Base-by-base conservation (phyloP, 2,888 invertebrate species). In the Dromius quadrimaculatus region DNA sequence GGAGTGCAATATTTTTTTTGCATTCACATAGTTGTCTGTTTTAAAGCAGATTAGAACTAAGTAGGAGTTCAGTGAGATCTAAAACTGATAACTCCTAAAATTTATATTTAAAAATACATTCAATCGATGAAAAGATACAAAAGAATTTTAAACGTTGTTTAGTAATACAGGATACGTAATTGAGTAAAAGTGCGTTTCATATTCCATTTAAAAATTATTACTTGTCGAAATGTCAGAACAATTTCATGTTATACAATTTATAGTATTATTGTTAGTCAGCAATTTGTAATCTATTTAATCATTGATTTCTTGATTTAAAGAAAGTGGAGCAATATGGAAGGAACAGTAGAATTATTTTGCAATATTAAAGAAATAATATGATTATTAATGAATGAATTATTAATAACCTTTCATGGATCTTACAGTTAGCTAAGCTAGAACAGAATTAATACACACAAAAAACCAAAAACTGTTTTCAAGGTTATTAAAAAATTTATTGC, bases 1-100 rank as follows among this genome's bases (percentile, higher is more conserved):
- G 59, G 59, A 68, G 32, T 59, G 43, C 59, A 68, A 43, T 68
- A 68, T 57, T 68, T 59, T 68, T 59, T 32, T 1, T 59, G 11
- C 38, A 34, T 17, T 54, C n/a, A 28, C 23, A 54, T 28, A 23
- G 50, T 28, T 11, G 50, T 54, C 11, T 8, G 28, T 54, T 54
- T 9, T 22, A 19, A 23, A 22, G 23, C 11, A n/a, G 8, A 22
- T 11, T 50, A 50, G 22, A 22, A 23, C 47, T 20, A 50, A 23
- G 11, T 50, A n/a, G 19, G 11, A n/a, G n/a, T n/a, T n/a, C n/a
- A n/a, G n/a, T n/a, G n/a, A n/a, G n/a, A n/a, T n/a, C n/a, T n/a
- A n/a, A n/a, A n/a, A n/a, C n/a, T n/a, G n/a, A n/a, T n/a, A n/a
- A n/a, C n/a, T n/a, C n/a, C n/a, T n/a, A n/a, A n/a, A n/a, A n/a